Percentiles rank a stretch among this genome's conserved stretches.
Conservation (phyloP, 2,797 vertebrate species). For the Acridotheres tristis region DNA sequence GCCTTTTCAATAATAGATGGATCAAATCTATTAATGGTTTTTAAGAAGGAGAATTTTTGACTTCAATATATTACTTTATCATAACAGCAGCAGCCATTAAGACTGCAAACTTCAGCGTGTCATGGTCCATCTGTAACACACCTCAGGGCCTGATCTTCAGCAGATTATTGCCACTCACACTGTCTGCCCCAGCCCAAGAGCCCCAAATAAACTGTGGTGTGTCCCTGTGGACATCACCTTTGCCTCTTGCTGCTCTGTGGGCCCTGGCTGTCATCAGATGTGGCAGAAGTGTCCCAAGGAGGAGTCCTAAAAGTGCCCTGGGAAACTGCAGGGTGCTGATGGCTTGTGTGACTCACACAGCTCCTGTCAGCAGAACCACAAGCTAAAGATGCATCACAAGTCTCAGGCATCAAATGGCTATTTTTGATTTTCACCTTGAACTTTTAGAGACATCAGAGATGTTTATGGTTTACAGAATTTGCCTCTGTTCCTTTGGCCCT, state of each 20-base stretch:
- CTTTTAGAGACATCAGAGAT: neutral
- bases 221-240: neutral
- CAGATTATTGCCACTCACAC: neutral
- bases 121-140: neutral
- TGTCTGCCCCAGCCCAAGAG: neutral
- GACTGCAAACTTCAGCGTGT: neutral
- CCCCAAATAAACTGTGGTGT: neutral
- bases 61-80: neutral
- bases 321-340: neutral
- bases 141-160: neutral
- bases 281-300: neutral
- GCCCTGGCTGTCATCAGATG: neutral
- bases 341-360: neutral
- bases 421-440: conserved; percentile 28
- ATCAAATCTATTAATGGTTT: neutral
- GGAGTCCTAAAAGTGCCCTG: neutral
- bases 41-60: neutral
- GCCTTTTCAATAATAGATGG: neutral
- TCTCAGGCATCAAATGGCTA: neutral
- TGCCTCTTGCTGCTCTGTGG: neutral
- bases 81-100: neutral
- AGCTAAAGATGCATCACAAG: neutral
- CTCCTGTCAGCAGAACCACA: neutral
- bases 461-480: neutral
- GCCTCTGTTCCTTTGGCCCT: neutral